Evolutionary conservation across 1,140 invertebrate genomes (phyloP).

Genomic region (Pinna nobilis): DNA sequence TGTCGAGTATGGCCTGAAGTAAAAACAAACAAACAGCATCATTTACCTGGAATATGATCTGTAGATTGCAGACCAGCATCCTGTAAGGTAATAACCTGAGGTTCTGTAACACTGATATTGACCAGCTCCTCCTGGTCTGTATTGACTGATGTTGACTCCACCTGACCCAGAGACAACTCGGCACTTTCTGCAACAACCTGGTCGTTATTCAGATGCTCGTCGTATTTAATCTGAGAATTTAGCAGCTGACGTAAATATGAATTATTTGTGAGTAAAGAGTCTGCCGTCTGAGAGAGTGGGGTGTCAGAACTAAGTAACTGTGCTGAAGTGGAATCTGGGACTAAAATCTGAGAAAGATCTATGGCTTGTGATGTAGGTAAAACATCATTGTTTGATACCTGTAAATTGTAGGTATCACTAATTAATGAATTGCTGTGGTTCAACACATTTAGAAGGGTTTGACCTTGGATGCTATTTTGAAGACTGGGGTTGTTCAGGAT

Average conservation of each 20-base stretch:
- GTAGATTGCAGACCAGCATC: too few relatives aligned
- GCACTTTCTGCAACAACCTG: too few relatives aligned
- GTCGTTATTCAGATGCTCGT: not conserved
- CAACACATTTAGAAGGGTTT: not conserved
- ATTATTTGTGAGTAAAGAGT: not conserved
- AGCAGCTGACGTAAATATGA: not conserved
- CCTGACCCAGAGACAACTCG: too few relatives aligned
- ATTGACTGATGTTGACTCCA: too few relatives aligned
- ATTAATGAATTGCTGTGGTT: not conserved
- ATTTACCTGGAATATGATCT: too few relatives aligned
- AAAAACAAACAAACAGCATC: too few relatives aligned
- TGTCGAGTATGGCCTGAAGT: too few relatives aligned
- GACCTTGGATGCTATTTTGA: slow-evolving; percentile 5
- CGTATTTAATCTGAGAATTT: not conserved
- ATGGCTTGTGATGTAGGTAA: not conserved
- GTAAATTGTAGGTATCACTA: too few relatives aligned
- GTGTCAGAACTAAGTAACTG: not conserved
- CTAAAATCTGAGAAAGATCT: not conserved
- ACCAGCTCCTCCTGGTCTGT: too few relatives aligned
- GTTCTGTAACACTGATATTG: too few relatives aligned
- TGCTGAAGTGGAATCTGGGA: not conserved
- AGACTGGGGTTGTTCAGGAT: slow-evolving; percentile 1
- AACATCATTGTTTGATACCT: not conserved
- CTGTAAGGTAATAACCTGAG: too few relatives aligned
- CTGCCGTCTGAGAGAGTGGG: not conserved